Evolutionary conservation across 2,888 invertebrate species (phyloP).

Genomic region (Nemoura dubitans): DNA sequence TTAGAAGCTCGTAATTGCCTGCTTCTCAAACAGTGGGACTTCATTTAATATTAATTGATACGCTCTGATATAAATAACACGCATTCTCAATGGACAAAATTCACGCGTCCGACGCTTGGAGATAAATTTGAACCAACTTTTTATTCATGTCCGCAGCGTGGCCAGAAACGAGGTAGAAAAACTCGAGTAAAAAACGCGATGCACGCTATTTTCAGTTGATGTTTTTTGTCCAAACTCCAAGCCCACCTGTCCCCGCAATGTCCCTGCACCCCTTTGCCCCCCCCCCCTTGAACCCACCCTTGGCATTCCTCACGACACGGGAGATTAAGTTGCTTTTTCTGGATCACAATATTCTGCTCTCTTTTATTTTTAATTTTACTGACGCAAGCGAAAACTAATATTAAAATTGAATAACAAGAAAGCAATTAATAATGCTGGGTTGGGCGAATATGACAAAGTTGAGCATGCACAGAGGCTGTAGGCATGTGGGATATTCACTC

Average conservation of each 20-base stretch:
- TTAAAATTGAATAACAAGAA: conserved; percentile 1
- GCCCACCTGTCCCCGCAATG: background rate
- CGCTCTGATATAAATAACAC: background rate
- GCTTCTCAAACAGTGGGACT: background rate
- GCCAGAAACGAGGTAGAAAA: background rate
- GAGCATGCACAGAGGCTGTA: background rate
- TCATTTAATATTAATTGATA: background rate
- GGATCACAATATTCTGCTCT: conserved; percentile 4
- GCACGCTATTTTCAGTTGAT: background rate
- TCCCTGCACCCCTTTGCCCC: background rate
- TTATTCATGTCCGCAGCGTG: background rate
- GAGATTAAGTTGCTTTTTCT: background rate
- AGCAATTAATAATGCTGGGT: background rate
- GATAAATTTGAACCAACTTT: background rate
- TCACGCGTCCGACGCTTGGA: background rate
- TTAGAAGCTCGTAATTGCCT: background rate
- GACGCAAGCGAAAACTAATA: conserved; percentile 4
- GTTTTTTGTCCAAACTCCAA: background rate
- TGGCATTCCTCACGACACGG: background rate
- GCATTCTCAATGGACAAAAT: background rate
- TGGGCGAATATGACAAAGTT: too few species aligned
- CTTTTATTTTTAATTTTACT: background rate
- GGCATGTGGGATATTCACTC: background rate
- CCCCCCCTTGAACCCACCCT: background rate
- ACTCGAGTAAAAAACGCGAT: background rate